Base-by-base conservation (phyloP, 1,140 invertebrate genomes). In the Eubasilissa regina region DNA sequence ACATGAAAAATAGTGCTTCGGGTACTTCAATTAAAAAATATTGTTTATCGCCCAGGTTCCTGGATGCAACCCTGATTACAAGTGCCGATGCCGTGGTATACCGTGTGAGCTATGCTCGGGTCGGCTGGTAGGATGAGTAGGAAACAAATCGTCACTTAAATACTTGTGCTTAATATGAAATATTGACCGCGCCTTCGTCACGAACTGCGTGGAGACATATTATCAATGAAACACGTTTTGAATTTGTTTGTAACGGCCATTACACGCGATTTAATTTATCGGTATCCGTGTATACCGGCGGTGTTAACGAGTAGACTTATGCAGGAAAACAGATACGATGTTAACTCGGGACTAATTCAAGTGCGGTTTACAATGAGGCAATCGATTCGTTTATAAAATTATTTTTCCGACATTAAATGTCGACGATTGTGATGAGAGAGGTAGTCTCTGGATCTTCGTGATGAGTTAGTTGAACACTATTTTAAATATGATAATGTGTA, bases 121-220 rank as follows among this genome's bases (percentile, higher is more conserved):
- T 25, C 60, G 60, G 25, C 25, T 43, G 35, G 25, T 13, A 62
- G 60, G 64, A 66, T 44, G 68, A 48, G 64, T 70, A 78, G 68
- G 51, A 70, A 77, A 78, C 64, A 45, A 68, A 68, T 68, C 64
- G 64, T 68, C 64, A 68, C 64, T 68, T 68, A 47, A 45, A 47
- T 45, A 19, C 15, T 45, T 15, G 44, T 17, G 19, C 64, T 47
- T 68, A 17, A 47, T 68, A 45, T 68, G 43, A 45, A 45, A 19
- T 68, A 68, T 15, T 45, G 44, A 68, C 64, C 15, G 64, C 64
- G 64, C 64, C 64, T 47, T 68, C 35, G 44, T 68, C 64, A 68
- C 64, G 64, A 68, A 47, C 15, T 47, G 43, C 64, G 64, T 44
- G 35, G 64, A 47, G 64, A 68, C 64, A 68, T 12, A 68, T 68